Percentiles rank a stretch among this genome's conserved stretches.
These are phyloP conservation scores for Podarcis muralis DNA, from an alignment of 2,113 vertebrate genomes.

Conservation along the genomic window DNA sequence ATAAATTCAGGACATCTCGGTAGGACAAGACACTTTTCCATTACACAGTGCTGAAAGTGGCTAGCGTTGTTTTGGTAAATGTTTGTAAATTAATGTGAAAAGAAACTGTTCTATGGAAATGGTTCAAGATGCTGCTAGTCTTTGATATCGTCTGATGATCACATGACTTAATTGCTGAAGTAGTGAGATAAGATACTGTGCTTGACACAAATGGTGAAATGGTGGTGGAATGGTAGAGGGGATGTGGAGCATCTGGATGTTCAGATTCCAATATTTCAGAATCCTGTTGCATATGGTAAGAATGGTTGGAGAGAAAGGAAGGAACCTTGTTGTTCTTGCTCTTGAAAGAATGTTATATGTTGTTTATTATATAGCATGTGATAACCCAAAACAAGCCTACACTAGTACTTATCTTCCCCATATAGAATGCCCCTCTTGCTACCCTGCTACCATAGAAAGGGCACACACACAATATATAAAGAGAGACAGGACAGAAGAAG, in stretches of 20 bases:
- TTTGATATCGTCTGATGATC: neutral
- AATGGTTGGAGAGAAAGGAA: too few species aligned
- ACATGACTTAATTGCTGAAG: neutral
- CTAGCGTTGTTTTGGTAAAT: constrained; percentile 7
- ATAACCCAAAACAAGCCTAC: neutral
- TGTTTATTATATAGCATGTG: neutral
- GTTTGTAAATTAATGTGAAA: neutral
- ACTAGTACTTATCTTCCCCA: neutral
- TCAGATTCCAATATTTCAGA: neutral
- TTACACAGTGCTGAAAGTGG: neutral
- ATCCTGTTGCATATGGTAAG: neutral
- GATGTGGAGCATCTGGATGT: neutral
- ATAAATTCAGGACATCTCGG: neutral
- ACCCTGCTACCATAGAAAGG: neutral
- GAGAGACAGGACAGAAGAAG: neutral
- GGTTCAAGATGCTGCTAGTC: neutral
- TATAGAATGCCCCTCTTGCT: neutral
- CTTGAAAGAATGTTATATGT: neutral
- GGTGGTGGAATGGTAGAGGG: neutral
- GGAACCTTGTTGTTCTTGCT: too few species aligned
- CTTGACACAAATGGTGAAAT: neutral
- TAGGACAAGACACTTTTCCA: neutral
- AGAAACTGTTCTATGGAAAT: neutral
- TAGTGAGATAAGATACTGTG: neutral
- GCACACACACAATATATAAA: neutral